Base-by-base conservation (phyloP, 2,113 vertebrate genomes). In the Raja brachyura region DNA sequence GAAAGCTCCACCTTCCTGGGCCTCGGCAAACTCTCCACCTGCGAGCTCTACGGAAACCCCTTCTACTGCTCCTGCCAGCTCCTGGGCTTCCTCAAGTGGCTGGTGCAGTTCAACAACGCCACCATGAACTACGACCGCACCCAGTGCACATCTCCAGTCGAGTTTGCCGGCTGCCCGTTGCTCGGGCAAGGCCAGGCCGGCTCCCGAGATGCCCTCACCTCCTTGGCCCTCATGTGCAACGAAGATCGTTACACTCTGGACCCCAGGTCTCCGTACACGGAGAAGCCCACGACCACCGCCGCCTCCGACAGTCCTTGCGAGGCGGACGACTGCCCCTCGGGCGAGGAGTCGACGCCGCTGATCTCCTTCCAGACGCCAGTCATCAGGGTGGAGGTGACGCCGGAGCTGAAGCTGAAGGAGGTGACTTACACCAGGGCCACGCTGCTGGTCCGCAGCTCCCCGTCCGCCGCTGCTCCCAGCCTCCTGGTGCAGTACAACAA, bases 11-110 rank as follows among this genome's bases (percentile, higher is more conserved):
- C 78, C 59, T 93, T 93, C 93, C 61, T 75, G 0, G 93, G 93
- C 4, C 93, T 93, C 0, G 16, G 56, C 78, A 93, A 93, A 11
- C 93, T 93, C 22, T 66, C 70, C 0, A 77, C 74, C 20, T 93
- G 70, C 28, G 93, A 93, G 31, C 70, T 93, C 20, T 93, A 78
- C 28, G 78, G 75, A 75, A 93, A 93, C 63, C 93, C 93, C 0
- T 93, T 93, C 20, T 11, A 93, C 33, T 93, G 93, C 28, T 93
- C 93, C 31, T 93, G 93, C 28, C n/a, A 78, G 3, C 48, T 93
- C 11, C 78, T 93, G 93, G 93, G 78, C 25, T 79, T 93, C 48
- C 75, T 93, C n/a, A 78, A 83, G 22, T 93, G 93, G 93, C 74
- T 93, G 20, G 75, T 75, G 18, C 75, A 61, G 75, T 93, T 93